Conservation (phyloP, 2,797 vertebrate species). For the Characodon lateralis region DNA sequence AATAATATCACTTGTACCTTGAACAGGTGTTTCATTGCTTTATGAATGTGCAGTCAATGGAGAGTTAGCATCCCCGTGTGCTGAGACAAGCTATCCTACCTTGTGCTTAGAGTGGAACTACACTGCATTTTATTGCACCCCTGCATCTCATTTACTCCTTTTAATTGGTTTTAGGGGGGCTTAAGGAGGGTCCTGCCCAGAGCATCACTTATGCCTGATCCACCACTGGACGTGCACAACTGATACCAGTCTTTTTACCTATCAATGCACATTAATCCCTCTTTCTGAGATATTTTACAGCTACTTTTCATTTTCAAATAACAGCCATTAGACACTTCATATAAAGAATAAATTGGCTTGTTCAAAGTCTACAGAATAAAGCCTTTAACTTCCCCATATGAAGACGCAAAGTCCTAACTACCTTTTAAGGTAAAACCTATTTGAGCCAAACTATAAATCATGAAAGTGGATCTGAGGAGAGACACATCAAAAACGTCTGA, state of each 20-base stretch:
- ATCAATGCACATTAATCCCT: background rate
- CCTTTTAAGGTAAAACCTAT: background rate
- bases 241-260: background rate
- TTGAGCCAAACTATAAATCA: constrained; percentile 2
- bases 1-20: background rate
- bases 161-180: background rate
- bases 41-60: background rate
- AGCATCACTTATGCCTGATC: background rate
- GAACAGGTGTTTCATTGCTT: background rate
- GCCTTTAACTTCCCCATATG: background rate
- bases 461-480: constrained; percentile 10
- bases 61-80: too few species aligned
- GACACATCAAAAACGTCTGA: constrained; percentile 1
- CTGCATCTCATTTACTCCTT: background rate
- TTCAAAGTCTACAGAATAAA: background rate
- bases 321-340: background rate
- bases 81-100: too few species aligned
- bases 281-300: background rate
- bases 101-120: too few species aligned
- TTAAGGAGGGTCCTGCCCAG: background rate
- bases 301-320: background rate
- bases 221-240: background rate
- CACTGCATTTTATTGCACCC: too few species aligned
- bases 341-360: background rate
- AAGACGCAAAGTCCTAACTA: constrained; percentile 2